These are phyloP conservation scores for Anodontia alba DNA, from an alignment of 2,888 invertebrate species.

Conservation along the genomic window DNA sequence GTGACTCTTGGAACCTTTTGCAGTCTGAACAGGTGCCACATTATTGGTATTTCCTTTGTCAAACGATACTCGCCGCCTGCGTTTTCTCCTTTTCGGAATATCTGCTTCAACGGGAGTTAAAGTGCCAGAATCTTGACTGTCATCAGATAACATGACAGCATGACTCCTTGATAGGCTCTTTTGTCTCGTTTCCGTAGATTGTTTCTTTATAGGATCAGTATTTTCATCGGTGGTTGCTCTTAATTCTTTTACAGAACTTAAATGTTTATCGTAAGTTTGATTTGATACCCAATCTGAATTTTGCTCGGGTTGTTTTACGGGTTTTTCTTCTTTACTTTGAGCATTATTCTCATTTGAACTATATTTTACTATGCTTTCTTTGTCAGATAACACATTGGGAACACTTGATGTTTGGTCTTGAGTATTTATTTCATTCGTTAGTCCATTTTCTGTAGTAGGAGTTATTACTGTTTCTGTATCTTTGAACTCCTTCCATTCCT, in stretches of 20 bases:
- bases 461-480: neutral
- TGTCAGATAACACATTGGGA: neutral
- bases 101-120: neutral
- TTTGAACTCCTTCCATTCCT: conserved; percentile 42
- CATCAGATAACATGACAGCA: conserved; percentile 20
- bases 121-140: neutral
- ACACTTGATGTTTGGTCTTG: neutral
- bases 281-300: neutral
- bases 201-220: neutral
- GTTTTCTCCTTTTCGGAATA: neutral
- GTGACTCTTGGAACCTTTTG: too few relatives aligned
- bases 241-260: neutral
- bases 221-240: neutral
- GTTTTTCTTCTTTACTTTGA: neutral
- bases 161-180: conserved; percentile 28
- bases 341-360: neutral
- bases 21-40: too few relatives aligned
- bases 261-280: neutral
- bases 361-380: neutral
- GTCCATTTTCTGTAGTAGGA: neutral
- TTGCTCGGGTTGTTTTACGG: neutral
- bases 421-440: neutral
- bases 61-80: neutral
- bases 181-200: conserved; percentile 15
- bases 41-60: neutral